These are phyloP conservation scores for Sphenopsis melanotis DNA, from an alignment of 2,797 vertebrate species.

Conservation along the genomic window DNA sequence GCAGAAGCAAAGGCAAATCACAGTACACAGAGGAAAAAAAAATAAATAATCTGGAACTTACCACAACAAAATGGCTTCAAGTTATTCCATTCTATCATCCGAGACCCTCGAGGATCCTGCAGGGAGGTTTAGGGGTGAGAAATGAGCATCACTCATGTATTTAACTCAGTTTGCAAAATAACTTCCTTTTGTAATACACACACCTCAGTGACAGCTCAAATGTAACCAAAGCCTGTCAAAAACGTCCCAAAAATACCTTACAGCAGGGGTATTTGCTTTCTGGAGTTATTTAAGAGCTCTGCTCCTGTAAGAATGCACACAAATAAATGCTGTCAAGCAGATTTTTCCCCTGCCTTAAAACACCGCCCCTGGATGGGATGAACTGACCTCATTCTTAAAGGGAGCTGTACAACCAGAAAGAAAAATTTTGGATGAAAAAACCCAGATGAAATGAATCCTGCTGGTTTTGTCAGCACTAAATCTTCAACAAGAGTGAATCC, in stretches of 20 bases:
- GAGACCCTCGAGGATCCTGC: slow-evolving; percentile 90
- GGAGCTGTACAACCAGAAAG: background rate
- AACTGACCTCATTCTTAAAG: background rate
- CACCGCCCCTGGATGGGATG: background rate
- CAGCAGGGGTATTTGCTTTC: background rate
- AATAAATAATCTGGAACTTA: slow-evolving; percentile 41
- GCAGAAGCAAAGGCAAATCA: background rate
- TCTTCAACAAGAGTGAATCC: background rate
- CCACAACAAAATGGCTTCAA: slow-evolving; percentile 87
- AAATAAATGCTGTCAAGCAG: background rate
- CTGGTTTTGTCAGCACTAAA: background rate
- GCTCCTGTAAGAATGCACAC: background rate
- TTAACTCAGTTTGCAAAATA: background rate
- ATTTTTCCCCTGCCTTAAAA: background rate
- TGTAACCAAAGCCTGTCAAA: background rate
- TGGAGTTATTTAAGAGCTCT: background rate
- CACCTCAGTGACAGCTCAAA: background rate
- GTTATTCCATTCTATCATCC: slow-evolving; percentile 88
- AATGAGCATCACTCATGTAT: background rate
- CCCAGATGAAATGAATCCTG: background rate
- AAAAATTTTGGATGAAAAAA: background rate
- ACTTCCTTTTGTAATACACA: background rate
- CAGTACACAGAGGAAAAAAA: background rate
- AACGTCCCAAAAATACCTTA: background rate
- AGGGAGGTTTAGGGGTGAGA: background rate